phyloP scores from a whole-genome alignment of 2,888 invertebrate genomes.

The Lutraria lutraria region DNA sequence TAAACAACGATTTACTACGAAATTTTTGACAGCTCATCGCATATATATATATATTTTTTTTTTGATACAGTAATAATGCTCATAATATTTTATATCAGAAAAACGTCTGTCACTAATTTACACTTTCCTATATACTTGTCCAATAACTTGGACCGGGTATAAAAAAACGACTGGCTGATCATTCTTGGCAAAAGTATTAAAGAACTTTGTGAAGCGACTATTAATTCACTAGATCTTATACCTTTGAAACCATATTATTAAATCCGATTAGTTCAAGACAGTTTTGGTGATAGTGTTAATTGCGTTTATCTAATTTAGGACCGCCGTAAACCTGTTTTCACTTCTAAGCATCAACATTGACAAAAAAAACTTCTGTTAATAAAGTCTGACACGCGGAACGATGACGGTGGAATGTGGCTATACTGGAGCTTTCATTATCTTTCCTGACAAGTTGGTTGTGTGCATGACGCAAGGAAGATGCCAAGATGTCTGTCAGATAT shows the following conservation, averaged over 20 bases:
- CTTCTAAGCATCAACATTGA: background rate
- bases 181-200: background rate
- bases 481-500: background rate
- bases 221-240: background rate
- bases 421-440: constrained; percentile 10
- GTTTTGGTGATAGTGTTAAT: constrained; percentile 5
- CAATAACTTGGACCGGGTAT: no score
- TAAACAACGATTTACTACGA: no score
- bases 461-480: constrained; percentile 24
- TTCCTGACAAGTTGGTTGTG: constrained; percentile 18
- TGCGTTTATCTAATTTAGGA: background rate
- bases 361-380: background rate
- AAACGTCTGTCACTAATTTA: no score
- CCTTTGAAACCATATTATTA: background rate
- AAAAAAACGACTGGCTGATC: background rate
- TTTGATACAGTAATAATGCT: no score
- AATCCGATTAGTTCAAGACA: background rate
- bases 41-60: no score
- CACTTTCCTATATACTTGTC: no score
- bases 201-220: background rate
- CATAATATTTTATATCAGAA: no score
- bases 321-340: background rate
- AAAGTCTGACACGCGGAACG: background rate
- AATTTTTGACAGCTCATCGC: no score
- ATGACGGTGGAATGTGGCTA: constrained; percentile 22